Base-by-base conservation (phyloP, 2,113 vertebrate species). In the Sisor rabdophorus region DNA sequence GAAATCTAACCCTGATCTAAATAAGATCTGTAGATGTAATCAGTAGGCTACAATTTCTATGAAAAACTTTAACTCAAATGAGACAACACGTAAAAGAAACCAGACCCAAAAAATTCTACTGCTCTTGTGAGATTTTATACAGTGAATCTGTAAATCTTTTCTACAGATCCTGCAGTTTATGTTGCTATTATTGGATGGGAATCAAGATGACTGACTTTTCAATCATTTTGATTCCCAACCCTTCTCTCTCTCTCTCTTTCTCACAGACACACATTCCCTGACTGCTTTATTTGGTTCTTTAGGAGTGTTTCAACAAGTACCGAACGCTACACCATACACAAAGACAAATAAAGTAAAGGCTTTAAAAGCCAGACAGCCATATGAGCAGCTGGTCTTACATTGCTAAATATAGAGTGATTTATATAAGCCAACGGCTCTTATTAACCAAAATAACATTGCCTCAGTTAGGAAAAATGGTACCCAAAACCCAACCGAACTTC, bases 381-480 rank as follows among this genome's bases (percentile, higher is more conserved):
- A 12, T 48, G 40, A 65, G 55, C 48, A 54, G 56, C 28, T 30
- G 55, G 47, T 20, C 26, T 32, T 17, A 11, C 12, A 30, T 50
- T 73, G 20, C 17, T 61, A 63, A 47, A 8, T 30, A 74, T 50
- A 48, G 58, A 61, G 24, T 52, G 44, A 19, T 58, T 30, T 61
- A 60, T n/a, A n/a, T 17, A 50, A 61, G 6, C 40, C 10, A 28
- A 28, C 36, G 26, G 10, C 56, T 72, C 32, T 44, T 59, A 73
- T 60, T 52, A 28, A 28, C 15, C 20, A 6, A 19, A 28, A n/a
- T 52, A 52, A 15, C 47, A 30, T 6, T 24, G 40, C 40, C 22
- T n/a, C 10, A 6, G 19, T 11, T 69, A 16, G 24, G 64, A 67
- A 67, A 67, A 17, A 16, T 1, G 11, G 32, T 22, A 48, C n/a